phyloP scores from a whole-genome alignment of 2,888 invertebrate species.

The Geophilus truncorum region DNA sequence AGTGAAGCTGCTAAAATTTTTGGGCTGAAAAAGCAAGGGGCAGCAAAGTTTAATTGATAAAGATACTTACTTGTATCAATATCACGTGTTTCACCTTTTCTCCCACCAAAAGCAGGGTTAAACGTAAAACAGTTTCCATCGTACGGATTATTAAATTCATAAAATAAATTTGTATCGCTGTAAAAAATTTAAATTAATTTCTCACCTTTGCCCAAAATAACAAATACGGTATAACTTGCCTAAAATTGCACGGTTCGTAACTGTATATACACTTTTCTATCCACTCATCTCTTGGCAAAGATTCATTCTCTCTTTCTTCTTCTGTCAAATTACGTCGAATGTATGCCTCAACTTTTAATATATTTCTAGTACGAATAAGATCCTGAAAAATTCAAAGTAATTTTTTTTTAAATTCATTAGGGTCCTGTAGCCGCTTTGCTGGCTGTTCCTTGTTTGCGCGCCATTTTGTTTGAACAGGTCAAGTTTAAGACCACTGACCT shows the following conservation, averaged over 20 bases:
- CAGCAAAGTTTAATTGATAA: neutral
- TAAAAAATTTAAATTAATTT: neutral
- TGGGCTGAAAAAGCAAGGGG: no score
- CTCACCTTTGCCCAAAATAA: neutral
- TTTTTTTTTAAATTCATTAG: no score
- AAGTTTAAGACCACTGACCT: no score
- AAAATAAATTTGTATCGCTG: neutral
- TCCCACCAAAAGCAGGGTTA: neutral
- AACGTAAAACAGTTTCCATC: conserved; percentile 28
- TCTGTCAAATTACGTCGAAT: neutral
- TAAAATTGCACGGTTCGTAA: neutral
- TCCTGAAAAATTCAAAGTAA: no score
- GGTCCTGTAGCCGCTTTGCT: no score
- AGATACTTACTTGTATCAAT: neutral
- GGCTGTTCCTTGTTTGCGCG: no score
- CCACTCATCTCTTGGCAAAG: neutral
- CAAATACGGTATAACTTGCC: neutral
- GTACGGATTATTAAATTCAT: conserved; percentile 21
- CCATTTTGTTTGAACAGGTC: no score
- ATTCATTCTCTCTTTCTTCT: neutral
- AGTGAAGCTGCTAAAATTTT: no score
- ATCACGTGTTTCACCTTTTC: neutral
- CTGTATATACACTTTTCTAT: neutral
- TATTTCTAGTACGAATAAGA: neutral
- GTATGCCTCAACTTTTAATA: neutral